Conservation (phyloP, 2,113 vertebrate species). For the Cyprinus carpio region DNA sequence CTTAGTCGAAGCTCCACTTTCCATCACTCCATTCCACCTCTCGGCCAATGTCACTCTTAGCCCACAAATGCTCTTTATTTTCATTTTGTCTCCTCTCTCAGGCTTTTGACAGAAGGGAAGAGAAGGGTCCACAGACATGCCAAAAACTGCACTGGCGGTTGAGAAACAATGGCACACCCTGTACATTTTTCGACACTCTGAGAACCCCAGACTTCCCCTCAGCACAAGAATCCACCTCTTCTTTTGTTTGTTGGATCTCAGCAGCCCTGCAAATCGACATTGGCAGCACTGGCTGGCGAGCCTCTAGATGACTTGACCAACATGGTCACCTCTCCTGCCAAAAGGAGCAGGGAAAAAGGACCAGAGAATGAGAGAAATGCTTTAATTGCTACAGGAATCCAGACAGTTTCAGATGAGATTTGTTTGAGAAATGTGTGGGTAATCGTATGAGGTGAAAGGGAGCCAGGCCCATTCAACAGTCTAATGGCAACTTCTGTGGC, state of each 20-base stretch:
- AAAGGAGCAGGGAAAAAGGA: constrained; percentile 66
- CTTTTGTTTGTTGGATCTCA: constrained; percentile 73
- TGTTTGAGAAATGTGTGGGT: constrained; percentile 67
- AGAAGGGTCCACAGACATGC: constrained; percentile 64
- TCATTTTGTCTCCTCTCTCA: constrained; percentile 69
- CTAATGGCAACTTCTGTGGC: constrained; percentile 65
- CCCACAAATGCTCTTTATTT: constrained; percentile 75
- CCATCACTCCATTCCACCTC: constrained; percentile 59
- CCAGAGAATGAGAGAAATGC: constrained; percentile 68
- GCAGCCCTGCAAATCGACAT: constrained; percentile 64
- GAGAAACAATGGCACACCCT: constrained; percentile 76
- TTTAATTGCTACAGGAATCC: constrained; percentile 74
- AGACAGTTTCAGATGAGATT: constrained; percentile 66
- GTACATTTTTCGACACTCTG: constrained; percentile 67
- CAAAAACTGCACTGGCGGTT: constrained; percentile 68
- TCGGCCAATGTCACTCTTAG: constrained; percentile 65
- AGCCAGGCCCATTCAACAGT: constrained; percentile 61
- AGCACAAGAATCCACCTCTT: constrained; percentile 65
- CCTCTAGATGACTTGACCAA: constrained; percentile 70
- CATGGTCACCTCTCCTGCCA: constrained; percentile 68
- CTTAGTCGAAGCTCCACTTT: constrained; percentile 62
- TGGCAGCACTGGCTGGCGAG: constrained; percentile 73
- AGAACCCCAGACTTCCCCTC: constrained; percentile 67
- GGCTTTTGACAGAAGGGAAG: constrained; percentile 66
- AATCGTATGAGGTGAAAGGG: constrained; percentile 62